Percentiles rank a stretch among this genome's conserved stretches.
phyloP scores from a whole-genome alignment of 2,888 invertebrate species.

The Campoplex nolae region DNA sequence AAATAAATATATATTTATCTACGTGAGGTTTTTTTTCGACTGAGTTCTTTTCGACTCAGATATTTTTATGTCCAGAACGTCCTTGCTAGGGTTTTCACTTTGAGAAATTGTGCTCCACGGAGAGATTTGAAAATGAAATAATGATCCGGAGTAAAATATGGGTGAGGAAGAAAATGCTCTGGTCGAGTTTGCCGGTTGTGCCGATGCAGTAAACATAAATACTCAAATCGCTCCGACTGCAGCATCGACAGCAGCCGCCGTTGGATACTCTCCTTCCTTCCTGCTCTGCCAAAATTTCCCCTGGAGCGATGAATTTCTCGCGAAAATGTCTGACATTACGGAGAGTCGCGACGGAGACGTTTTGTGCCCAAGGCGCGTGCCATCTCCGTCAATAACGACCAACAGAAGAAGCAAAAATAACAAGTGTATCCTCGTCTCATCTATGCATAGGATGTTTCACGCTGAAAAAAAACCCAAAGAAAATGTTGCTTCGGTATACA shows the following conservation, averaged over 20 bases:
- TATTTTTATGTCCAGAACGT: slow-evolving; percentile 7
- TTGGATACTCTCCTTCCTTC: slow-evolving; percentile 19
- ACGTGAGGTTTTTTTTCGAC: background rate
- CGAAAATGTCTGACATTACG: slow-evolving; percentile 79
- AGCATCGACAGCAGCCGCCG: slow-evolving; percentile 23
- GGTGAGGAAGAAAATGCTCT: slow-evolving; percentile 28
- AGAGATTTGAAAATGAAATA: slow-evolving; percentile 66
- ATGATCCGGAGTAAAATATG: slow-evolving; percentile 49
- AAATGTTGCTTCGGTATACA: background rate
- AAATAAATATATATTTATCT: slow-evolving; percentile 8
- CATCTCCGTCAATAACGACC: slow-evolving; percentile 62
- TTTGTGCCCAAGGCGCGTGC: slow-evolving; percentile 81
- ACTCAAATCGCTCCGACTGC: slow-evolving; percentile 32
- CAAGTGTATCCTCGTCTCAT: background rate
- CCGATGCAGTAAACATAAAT: slow-evolving; percentile 57
- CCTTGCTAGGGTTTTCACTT: slow-evolving; percentile 25
- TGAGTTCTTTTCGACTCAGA: background rate
- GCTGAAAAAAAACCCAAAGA: background rate
- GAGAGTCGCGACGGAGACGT: slow-evolving; percentile 69
- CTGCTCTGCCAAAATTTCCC: slow-evolving; percentile 46
- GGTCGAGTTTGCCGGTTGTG: slow-evolving; percentile 42
- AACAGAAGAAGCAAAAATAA: slow-evolving; percentile 36
- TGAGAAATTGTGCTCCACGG: slow-evolving; percentile 24
- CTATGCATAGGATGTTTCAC: background rate
- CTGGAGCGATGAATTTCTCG: slow-evolving; percentile 75